Evolutionary conservation across 64 coral and sea anemone species (phyloP), one percentile per base, ranked within the genome.

Genomic region (Astreopora myriophthalma): DNA sequence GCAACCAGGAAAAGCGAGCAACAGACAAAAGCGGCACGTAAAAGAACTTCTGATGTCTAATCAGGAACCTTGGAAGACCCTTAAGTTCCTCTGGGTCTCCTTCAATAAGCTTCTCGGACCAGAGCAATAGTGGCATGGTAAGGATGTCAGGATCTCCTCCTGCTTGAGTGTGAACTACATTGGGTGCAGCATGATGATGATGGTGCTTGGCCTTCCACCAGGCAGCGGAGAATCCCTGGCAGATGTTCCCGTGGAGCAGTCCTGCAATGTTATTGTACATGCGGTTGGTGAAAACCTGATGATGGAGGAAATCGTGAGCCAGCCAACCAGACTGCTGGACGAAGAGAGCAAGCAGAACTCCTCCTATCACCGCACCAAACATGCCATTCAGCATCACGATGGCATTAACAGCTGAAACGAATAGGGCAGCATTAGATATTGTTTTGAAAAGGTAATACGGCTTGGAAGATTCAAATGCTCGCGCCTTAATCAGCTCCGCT

Each of bases 121-220:
- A 79, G 25, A 79, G 33, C 44, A 79, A 44, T 10, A 58, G 6
- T 27, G 76, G 76, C 76, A 79, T 79, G 16, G 76, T 79, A 1
- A 79, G 28, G 48, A 79, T 79, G 6, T 79, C 76, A 57, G 76
- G 76, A 20, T 79, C 76, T 1, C 76, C 76, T 19, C 44, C 48
- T 5, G 76, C 76, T 29, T 58, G 44, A 25, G 76, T 58, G 23
- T 79, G 48, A 30, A 58, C 76, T 8, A 57, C 76, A 33, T 79
- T 52, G 0, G 48, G 46, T 52, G 76, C 25, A 4, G 76, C 76
- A 20, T 79, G 76, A 16, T 79, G 76, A 20, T 79, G 48, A 16
- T 79, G 52, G 28, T 79, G 76, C 27, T 79, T 79, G 5, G 28
- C 28, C 14, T 79, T 79, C 76, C 76, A 79, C 76, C 76, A 79